These are phyloP conservation scores for Nyctalus aviator DNA, from an alignment of 2,797 vertebrate genomes.

Conservation along the genomic window DNA sequence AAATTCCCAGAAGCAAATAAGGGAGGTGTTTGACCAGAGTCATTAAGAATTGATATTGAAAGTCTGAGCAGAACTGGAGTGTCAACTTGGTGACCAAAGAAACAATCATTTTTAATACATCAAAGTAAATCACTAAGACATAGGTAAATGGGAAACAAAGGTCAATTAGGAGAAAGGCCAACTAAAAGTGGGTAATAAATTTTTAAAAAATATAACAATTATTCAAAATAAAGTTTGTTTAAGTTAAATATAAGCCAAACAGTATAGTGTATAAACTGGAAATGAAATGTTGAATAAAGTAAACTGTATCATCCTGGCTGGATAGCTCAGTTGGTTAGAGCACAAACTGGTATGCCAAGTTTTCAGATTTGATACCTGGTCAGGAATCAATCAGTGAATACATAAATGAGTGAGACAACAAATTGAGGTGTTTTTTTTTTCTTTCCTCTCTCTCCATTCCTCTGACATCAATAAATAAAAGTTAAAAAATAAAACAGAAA, in stretches of 20 bases:
- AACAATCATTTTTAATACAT: constrained; percentile 8
- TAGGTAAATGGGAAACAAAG: constrained; percentile 11
- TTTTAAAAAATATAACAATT: neutral
- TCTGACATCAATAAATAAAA: neutral
- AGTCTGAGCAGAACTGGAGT: neutral
- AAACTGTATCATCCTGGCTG: neutral
- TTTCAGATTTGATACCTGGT: neutral
- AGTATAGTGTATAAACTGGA: neutral
- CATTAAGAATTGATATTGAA: neutral
- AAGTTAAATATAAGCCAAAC: constrained; percentile 10
- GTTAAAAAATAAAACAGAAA: neutral
- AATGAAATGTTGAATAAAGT: constrained; percentile 24
- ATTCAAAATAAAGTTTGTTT: constrained; percentile 37
- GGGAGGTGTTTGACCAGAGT: neutral
- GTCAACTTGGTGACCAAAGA: neutral
- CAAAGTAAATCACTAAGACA: constrained; percentile 29
- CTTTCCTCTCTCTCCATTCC: neutral
- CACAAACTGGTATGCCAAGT: neutral
- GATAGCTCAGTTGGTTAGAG: neutral
- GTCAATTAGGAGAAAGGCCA: constrained; percentile 21
- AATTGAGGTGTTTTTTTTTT: neutral
- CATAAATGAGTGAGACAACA: neutral
- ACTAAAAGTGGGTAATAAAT: constrained; percentile 38
- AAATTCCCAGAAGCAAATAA: constrained; percentile 35
- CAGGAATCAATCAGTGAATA: neutral